These are phyloP conservation scores for Holcopasites calliopsidis DNA, from an alignment of 1,140 invertebrate species.

Conservation along the genomic window DNA sequence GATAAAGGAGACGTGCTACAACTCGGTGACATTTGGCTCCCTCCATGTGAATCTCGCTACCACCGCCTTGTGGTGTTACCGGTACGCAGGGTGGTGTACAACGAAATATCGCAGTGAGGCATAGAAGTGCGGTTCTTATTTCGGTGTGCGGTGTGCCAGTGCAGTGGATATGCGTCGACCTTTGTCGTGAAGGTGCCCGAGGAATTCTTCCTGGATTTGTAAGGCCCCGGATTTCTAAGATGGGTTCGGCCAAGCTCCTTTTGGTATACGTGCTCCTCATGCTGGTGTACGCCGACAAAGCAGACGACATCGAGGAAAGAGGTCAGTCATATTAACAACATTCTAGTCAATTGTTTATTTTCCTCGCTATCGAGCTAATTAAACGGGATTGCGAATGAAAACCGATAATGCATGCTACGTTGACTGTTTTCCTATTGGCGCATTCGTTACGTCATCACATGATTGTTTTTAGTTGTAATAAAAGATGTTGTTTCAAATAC, in stretches of 20 bases:
- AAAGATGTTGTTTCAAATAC: no score
- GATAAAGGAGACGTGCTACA: background rate
- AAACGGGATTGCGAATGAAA: background rate
- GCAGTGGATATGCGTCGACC: slow-evolving; percentile 69
- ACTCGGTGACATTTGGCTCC: background rate
- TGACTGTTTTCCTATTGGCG: no score
- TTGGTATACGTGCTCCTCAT: slow-evolving; percentile 64
- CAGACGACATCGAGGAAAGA: slow-evolving; percentile 77
- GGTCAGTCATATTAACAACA: no score
- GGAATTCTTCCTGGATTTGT: slow-evolving; percentile 56
- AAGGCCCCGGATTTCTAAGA: slow-evolving; percentile 65
- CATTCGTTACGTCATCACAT: no score
- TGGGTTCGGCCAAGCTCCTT: slow-evolving; percentile 63
- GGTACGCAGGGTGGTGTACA: background rate
- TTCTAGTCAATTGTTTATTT: slow-evolving; percentile 23
- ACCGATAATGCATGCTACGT: no score
- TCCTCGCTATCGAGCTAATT: background rate
- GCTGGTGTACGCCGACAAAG: slow-evolving; percentile 53
- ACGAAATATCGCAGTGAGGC: slow-evolving; percentile 14
- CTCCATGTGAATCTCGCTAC: background rate
- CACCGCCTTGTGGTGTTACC: background rate
- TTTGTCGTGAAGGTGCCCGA: slow-evolving; percentile 64
- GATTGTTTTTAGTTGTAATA: background rate
- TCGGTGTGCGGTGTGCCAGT: slow-evolving; percentile 58
- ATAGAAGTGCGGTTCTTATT: slow-evolving; percentile 27